These are phyloP conservation scores for Metellina segmentata DNA, from an alignment of 2,888 invertebrate genomes.

Conservation along the genomic window DNA sequence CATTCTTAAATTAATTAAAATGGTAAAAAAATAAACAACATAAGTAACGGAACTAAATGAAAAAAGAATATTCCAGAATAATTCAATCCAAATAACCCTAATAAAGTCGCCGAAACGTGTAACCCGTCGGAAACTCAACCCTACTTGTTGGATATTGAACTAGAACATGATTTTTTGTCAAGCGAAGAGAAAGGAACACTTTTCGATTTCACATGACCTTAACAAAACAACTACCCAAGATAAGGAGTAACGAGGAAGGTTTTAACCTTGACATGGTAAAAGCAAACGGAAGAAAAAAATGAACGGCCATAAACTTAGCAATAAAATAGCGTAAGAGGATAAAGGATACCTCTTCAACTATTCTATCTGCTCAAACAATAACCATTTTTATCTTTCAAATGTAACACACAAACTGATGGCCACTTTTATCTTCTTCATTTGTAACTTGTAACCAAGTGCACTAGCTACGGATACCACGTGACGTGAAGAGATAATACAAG, in stretches of 20 bases:
- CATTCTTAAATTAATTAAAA: no score
- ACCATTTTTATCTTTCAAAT: constrained; percentile 10
- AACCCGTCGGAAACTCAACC: no score
- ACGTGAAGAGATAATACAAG: constrained; percentile 1
- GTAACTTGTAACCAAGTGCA: no score
- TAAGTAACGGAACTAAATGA: no score
- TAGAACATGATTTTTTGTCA: no score
- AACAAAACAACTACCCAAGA: constrained; percentile 21
- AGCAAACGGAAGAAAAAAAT: constrained; percentile 14
- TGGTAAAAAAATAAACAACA: no score
- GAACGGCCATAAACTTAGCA: constrained; percentile 1
- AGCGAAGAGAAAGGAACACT: no score
- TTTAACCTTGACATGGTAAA: constrained; percentile 49
- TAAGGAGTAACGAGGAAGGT: constrained; percentile 18
- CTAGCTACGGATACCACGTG: neutral
- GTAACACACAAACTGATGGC: constrained; percentile 3
- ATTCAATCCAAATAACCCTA: no score
- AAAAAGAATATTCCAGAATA: no score
- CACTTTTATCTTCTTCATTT: neutral
- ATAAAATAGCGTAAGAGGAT: constrained; percentile 7
- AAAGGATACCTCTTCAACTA: constrained; percentile 7
- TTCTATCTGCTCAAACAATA: constrained; percentile 1
- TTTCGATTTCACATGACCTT: neutral
- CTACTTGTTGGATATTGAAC: no score
- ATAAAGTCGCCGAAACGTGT: no score